Conservation (phyloP, 2,888 invertebrate species). For the Coenonympha glycerion region DNA sequence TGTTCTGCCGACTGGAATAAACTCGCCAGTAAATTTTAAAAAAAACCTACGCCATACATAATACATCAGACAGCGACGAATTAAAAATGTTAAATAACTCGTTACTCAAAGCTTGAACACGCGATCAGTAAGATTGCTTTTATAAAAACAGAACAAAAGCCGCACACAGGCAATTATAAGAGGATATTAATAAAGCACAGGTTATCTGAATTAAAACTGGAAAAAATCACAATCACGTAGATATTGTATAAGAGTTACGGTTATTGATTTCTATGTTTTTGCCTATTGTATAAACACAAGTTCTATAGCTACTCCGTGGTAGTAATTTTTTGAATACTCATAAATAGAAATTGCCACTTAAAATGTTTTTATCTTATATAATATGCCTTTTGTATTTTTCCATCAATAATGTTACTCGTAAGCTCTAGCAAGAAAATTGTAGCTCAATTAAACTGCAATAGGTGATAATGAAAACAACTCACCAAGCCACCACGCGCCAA, state of each 20-base stretch:
- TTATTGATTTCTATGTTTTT: not conserved
- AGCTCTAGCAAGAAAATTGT: no score
- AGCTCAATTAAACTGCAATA: not conserved
- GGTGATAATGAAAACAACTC: slow-evolving; percentile 49
- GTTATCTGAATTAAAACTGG: not conserved
- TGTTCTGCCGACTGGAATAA: slow-evolving; percentile 3
- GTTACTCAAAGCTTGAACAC: slow-evolving; percentile 6
- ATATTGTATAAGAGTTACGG: not conserved
- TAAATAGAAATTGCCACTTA: no score
- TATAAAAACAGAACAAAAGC: slow-evolving; percentile 22
- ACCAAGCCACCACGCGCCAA: slow-evolving; percentile 98
- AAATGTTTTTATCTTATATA: no score
- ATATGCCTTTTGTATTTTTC: no score
- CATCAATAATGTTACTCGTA: no score
- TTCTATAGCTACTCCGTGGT: no score
- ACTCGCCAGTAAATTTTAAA: not conserved
- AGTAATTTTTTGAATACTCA: no score
- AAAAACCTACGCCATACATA: slow-evolving; percentile 6
- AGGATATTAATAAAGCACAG: slow-evolving; percentile 1
- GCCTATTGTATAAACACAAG: no score
- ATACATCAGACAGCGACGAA: slow-evolving; percentile 3
- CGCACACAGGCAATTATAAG: slow-evolving; percentile 21
- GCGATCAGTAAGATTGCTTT: slow-evolving; percentile 2
- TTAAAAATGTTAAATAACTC: slow-evolving; percentile 9
- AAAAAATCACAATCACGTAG: not conserved